Evolutionary conservation across 2,888 invertebrate genomes (phyloP).

Genomic region (Lottia gigantea): DNA sequence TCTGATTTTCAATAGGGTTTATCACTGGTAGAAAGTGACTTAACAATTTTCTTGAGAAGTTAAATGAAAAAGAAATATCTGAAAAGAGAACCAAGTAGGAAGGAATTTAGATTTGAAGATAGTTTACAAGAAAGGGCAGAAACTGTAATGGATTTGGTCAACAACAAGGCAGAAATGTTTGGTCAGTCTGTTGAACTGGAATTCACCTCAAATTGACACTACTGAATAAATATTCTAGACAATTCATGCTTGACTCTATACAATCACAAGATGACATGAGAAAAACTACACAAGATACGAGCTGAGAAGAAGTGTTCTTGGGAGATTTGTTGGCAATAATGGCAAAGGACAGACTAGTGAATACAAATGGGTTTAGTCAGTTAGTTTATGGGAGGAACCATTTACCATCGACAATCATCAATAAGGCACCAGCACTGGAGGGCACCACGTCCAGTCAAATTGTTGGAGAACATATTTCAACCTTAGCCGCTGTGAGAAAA

Average conservation of each 20-base stretch:
- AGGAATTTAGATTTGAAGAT: slow-evolving; percentile 25
- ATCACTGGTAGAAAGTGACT: not conserved
- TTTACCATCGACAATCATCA: slow-evolving; percentile 18
- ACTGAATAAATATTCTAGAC: slow-evolving; percentile 20
- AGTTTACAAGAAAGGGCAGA: slow-evolving; percentile 20
- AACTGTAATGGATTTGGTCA: slow-evolving; percentile 16
- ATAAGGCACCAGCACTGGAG: slow-evolving; percentile 23
- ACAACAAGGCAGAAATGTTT: slow-evolving; percentile 26
- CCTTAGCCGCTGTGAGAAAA: slow-evolving; percentile 11
- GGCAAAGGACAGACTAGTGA: slow-evolving; percentile 18
- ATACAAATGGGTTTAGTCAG: slow-evolving; percentile 11
- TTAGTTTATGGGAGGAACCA: slow-evolving; percentile 23
- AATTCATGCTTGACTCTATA: not conserved
- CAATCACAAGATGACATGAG: slow-evolving; percentile 13
- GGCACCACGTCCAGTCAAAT: slow-evolving; percentile 16
- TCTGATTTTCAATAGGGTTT: too few relatives aligned
- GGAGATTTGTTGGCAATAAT: slow-evolving; percentile 21
- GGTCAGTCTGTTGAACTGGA: slow-evolving; percentile 19
- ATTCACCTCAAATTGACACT: slow-evolving; percentile 27
- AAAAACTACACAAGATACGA: slow-evolving; percentile 18
- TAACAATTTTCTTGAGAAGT: not conserved
- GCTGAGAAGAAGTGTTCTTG: slow-evolving; percentile 18
- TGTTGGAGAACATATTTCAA: slow-evolving; percentile 19
- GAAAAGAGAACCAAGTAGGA: slow-evolving; percentile 2
- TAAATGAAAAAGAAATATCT: slow-evolving; percentile 2